Evolutionary conservation across 2,888 invertebrate species (phyloP).

Genomic region (Aleiodes testaceus): DNA sequence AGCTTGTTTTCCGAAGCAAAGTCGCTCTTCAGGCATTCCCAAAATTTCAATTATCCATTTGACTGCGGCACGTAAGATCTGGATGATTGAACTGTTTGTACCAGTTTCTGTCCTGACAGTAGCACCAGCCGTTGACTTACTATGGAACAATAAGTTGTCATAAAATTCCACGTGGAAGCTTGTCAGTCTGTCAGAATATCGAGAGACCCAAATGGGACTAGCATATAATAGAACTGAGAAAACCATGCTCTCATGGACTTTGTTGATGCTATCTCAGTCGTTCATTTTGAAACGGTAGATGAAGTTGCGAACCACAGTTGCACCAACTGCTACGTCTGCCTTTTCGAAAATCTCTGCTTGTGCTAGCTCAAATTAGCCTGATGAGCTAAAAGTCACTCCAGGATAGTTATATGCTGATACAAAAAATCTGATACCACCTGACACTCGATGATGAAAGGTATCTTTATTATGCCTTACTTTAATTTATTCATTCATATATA

Average conservation of each 20-base stretch:
- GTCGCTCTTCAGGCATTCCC: too few species aligned
- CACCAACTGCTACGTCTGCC: slow-evolving; percentile 25
- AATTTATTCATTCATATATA: too few species aligned
- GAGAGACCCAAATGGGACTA: slow-evolving; percentile 41
- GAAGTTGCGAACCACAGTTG: slow-evolving; percentile 10
- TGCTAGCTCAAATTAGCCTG: slow-evolving; percentile 22
- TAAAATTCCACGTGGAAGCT: slow-evolving; percentile 35
- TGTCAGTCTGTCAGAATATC: slow-evolving; percentile 39
- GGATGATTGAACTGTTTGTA: too few species aligned
- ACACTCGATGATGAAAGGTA: too few species aligned
- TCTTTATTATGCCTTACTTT: too few species aligned
- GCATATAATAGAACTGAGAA: slow-evolving; percentile 36
- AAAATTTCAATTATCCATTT: too few species aligned
- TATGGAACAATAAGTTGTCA: slow-evolving; percentile 21
- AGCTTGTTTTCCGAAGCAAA: too few species aligned
- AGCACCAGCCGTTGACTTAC: slow-evolving; percentile 21
- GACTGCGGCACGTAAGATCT: too few species aligned
- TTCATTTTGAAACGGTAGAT: slow-evolving; percentile 23
- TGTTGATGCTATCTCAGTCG: slow-evolving; percentile 13
- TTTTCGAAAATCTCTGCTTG: slow-evolving; percentile 34
- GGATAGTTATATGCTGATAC: too few species aligned
- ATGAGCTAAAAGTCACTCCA: slow-evolving; percentile 32
- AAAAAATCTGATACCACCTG: too few species aligned
- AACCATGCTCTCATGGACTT: slow-evolving; percentile 34
- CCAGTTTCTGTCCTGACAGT: not conserved